phyloP scores from a whole-genome alignment of 2,888 invertebrate species.

The Blastobasis lacticolella region DNA sequence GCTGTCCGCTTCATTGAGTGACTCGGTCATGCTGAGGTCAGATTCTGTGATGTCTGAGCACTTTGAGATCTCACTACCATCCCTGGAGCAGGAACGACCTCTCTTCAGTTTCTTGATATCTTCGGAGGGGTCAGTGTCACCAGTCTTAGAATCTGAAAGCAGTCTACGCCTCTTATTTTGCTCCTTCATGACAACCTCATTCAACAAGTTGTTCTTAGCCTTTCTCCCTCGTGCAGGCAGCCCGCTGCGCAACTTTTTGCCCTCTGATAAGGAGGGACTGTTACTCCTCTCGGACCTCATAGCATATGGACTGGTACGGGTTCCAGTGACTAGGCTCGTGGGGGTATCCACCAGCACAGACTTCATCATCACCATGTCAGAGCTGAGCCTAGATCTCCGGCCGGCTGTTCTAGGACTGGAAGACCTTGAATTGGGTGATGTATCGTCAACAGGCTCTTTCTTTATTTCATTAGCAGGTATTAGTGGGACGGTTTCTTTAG shows the following conservation, averaged over 20 bases:
- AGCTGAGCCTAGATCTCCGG: conserved; percentile 54
- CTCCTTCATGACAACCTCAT: conserved; percentile 74
- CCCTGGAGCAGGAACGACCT: conserved; percentile 66
- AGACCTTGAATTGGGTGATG: conserved; percentile 55
- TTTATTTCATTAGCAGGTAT: conserved; percentile 64
- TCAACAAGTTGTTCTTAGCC: conserved; percentile 69
- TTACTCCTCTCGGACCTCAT: conserved; percentile 75
- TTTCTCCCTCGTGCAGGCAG: conserved; percentile 69
- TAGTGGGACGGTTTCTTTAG: conserved; percentile 49
- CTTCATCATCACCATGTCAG: conserved; percentile 67
- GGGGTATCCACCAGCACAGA: conserved; percentile 56
- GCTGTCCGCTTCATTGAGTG: conserved; percentile 54
- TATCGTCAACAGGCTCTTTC: conserved; percentile 60
- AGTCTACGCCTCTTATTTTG: conserved; percentile 70
- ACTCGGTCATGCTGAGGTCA: conserved; percentile 76
- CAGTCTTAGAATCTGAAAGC: conserved; percentile 69
- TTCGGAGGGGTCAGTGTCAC: conserved; percentile 50
- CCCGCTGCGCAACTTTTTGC: conserved; percentile 77
- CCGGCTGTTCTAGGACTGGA: conserved; percentile 65
- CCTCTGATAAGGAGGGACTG: conserved; percentile 63
- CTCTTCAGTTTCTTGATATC: conserved; percentile 61
- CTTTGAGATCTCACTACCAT: conserved; percentile 76
- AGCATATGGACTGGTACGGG: conserved; percentile 73
- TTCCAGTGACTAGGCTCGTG: conserved; percentile 48
- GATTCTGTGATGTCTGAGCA: conserved; percentile 76